Percentiles rank a stretch among this genome's conserved stretches.
phyloP scores from a whole-genome alignment of 2,113 vertebrate species.

The Callorhinus ursinus region DNA sequence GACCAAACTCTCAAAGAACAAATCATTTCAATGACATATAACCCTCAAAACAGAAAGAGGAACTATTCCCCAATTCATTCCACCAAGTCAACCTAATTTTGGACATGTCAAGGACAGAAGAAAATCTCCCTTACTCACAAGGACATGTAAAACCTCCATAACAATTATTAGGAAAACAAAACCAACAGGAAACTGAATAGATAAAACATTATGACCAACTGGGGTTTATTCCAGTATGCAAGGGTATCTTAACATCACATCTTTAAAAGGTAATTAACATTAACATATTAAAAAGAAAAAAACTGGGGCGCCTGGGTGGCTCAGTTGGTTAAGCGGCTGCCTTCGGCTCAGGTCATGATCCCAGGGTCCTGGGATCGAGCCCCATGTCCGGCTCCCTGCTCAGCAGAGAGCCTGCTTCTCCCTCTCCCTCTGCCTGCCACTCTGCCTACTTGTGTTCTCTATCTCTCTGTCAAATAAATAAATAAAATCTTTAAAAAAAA shows the following conservation, averaged over 20 bases:
- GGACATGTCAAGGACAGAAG: neutral
- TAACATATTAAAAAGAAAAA: neutral
- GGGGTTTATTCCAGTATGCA: neutral
- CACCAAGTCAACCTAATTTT: neutral
- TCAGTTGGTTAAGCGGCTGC: no score
- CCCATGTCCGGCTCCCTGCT: no score
- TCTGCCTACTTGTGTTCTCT: no score
- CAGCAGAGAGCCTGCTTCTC: no score
- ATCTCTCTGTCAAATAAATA: no score
- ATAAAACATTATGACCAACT: neutral
- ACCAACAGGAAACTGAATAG: neutral
- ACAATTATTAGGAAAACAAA: neutral
- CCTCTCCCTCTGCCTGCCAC: no score
- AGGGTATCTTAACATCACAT: neutral
- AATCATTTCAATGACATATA: neutral
- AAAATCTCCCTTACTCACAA: neutral
- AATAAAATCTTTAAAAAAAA: no score
- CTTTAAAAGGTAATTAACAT: neutral
- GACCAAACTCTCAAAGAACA: neutral
- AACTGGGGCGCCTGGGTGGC: neutral
- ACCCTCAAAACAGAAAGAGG: neutral
- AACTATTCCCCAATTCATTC: neutral
- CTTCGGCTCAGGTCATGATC: no score
- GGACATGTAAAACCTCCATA: neutral
- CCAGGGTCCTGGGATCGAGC: no score